These are phyloP conservation scores for Pagrus major DNA, from an alignment of 2,113 vertebrate genomes.

Conservation along the genomic window DNA sequence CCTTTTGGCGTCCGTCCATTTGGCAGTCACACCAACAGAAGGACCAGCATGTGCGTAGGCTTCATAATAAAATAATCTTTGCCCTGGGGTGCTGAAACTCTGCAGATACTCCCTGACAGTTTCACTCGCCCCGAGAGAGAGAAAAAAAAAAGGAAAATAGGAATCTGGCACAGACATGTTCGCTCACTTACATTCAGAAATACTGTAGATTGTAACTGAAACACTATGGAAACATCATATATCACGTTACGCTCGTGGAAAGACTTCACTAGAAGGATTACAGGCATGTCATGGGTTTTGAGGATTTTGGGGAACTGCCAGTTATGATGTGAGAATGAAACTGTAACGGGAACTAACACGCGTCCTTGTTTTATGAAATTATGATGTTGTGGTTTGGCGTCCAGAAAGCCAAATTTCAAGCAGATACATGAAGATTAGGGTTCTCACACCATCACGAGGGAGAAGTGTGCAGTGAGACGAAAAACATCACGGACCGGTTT, in stretches of 20 bases:
- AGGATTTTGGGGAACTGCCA: not conserved
- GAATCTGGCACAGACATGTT: conserved; percentile 38
- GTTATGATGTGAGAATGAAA: conserved; percentile 22
- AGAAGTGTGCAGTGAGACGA: not conserved
- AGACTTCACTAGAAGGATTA: not conserved
- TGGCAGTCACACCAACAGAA: conserved; percentile 66
- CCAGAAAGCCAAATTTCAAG: not conserved
- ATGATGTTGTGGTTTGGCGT: not conserved
- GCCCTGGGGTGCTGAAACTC: conserved; percentile 80
- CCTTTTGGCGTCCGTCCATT: conserved; percentile 73
- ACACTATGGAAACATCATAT: not conserved
- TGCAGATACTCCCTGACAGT: conserved; percentile 73
- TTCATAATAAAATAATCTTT: conserved; percentile 80
- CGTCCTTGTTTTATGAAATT: not conserved
- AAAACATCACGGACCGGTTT: not conserved
- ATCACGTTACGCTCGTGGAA: not conserved
- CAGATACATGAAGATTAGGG: not conserved
- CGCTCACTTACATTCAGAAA: conserved; percentile 1
- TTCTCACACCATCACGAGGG: not conserved
- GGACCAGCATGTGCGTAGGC: conserved; percentile 70
- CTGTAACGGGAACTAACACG: conserved; percentile 17
- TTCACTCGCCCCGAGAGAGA: conserved; percentile 67
- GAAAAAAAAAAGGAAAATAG: conserved; percentile 8
- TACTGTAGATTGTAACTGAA: conserved; percentile 8
- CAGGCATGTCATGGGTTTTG: not conserved